A percentile compares a stretch with the other conserved stretches of the same genome.
Evolutionary conservation across 1,140 invertebrate genomes (phyloP).

Genomic region (Pachypeltis micranthus): DNA sequence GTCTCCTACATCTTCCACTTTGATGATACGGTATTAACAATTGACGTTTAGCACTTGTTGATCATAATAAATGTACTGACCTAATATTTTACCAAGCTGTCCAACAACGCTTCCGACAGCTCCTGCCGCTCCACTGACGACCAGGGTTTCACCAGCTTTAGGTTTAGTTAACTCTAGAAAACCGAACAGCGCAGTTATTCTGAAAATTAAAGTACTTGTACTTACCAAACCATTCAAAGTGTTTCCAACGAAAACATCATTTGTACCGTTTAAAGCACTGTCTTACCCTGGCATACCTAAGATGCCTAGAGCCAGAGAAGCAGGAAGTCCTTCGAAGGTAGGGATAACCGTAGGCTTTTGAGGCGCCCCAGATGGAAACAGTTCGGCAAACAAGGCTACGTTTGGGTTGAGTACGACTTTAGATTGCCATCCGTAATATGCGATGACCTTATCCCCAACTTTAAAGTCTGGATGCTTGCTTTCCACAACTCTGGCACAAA

Average conservation of each 20-base stretch:
- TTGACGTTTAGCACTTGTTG: no score
- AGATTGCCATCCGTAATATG: conserved; percentile 46
- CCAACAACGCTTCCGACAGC: conserved; percentile 58
- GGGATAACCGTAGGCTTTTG: conserved; percentile 36
- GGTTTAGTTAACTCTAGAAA: conserved; percentile 54
- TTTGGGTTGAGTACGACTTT: conserved; percentile 34
- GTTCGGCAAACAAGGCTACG: neutral
- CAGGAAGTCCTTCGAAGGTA: conserved; percentile 36
- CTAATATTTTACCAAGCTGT: conserved; percentile 58
- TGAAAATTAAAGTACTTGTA: no score
- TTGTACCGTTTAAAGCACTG: no score
- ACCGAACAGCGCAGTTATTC: conserved; percentile 63
- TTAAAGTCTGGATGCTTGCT: conserved; percentile 49
- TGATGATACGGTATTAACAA: no score
- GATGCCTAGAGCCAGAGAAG: conserved; percentile 45
- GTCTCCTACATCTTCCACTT: no score
- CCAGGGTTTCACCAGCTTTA: conserved; percentile 51
- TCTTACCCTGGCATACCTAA: conserved; percentile 54
- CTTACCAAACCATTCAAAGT: no score
- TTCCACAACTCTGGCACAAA: conserved; percentile 42
- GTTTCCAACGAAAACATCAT: no score
- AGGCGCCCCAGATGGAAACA: neutral
- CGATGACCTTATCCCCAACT: conserved; percentile 43
- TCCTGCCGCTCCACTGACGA: conserved; percentile 50
- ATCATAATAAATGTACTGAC: no score